phyloP scores from a whole-genome alignment of 1,140 invertebrate species.

The Augochlora pura region DNA sequence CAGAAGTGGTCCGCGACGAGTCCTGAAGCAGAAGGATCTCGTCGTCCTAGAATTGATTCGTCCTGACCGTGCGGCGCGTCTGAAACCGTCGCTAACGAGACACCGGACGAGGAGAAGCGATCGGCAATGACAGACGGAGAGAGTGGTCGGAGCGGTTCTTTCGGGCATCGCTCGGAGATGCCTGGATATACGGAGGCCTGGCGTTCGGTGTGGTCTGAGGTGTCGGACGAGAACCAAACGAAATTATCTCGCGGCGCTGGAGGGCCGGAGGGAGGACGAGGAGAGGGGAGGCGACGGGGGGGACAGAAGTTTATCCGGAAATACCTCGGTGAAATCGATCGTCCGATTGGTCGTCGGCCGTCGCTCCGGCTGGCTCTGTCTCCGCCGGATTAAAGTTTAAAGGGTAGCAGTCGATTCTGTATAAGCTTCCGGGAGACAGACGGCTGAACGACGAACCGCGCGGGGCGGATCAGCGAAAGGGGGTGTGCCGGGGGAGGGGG shows the following conservation, averaged over 20 bases:
- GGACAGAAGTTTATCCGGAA: slow-evolving; percentile 27
- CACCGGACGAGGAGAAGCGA: not conserved
- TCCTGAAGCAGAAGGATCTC: not conserved
- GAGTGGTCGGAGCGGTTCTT: not conserved
- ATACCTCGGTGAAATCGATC: slow-evolving; percentile 39
- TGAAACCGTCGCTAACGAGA: not conserved
- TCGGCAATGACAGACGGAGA: not conserved
- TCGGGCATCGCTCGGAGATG: not conserved
- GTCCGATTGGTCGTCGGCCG: slow-evolving; percentile 25
- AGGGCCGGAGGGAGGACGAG: not conserved
- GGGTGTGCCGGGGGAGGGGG: not conserved
- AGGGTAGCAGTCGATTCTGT: slow-evolving; percentile 36
- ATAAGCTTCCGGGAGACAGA: slow-evolving; percentile 34
- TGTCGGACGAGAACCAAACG: slow-evolving; percentile 14
- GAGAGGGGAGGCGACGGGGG: too few relatives aligned
- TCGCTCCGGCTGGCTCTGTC: slow-evolving; percentile 19
- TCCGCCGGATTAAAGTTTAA: slow-evolving; percentile 39
- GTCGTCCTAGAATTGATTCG: not conserved
- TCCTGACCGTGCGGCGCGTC: not conserved
- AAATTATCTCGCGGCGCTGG: slow-evolving; percentile 14
- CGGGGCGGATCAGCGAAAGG: not conserved
- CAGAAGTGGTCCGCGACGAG: not conserved
- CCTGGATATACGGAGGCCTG: not conserved
- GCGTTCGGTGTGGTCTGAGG: not conserved
- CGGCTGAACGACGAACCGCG: not conserved